Evolutionary conservation across 2,888 invertebrate species (phyloP), one percentile per base, ranked within the genome.

Genomic region (Brenthis daphne): DNA sequence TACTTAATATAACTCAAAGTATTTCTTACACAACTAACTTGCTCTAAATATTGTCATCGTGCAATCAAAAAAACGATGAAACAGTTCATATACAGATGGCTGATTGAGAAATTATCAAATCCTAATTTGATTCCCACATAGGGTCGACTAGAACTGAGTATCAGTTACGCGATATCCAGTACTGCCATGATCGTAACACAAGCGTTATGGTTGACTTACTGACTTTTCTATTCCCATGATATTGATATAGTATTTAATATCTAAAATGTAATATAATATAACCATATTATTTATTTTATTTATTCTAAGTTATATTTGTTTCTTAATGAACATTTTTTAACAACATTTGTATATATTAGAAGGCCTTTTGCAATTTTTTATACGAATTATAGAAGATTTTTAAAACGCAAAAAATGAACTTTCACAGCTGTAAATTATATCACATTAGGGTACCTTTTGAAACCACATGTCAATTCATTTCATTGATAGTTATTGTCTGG

Each of bases 201-300:
- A 86, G 69, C 84, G 88, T 88, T 86, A 90, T 85, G 89, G 85
- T 87, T 83, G 84, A 74, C 65, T 68, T 80, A 79, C 76, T 78
- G 75, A 79, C 88, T 88, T 89, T 90, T 88, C 84, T 85, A 86
- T 85, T 82, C 80, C 76, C 80, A 82, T 76, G 75, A 79, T 82
- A 81, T 82, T 79, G 80, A 82, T 82, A 79, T 79, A 74, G 70
- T 72, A 67, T 69, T 66, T 70, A 75, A 76, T 64, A 64, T 66
- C 67, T 73, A 71, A 66, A 70, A 68, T 66, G 67, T 53, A 64
- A 67, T 69, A 64, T 67, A 68, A 72, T 68, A 66, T 64, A 55
- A 43, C 64, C 51, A 43, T 51, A 60, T 53, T 47, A 29, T 48
- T 48, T 57, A 65, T 37, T 11, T 55, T 29, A 11, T 55, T 56